Percentiles rank a stretch among this genome's conserved stretches.
These are phyloP conservation scores for Coregonus suidteri DNA, from an alignment of 2,797 vertebrate genomes.

Conservation along the genomic window DNA sequence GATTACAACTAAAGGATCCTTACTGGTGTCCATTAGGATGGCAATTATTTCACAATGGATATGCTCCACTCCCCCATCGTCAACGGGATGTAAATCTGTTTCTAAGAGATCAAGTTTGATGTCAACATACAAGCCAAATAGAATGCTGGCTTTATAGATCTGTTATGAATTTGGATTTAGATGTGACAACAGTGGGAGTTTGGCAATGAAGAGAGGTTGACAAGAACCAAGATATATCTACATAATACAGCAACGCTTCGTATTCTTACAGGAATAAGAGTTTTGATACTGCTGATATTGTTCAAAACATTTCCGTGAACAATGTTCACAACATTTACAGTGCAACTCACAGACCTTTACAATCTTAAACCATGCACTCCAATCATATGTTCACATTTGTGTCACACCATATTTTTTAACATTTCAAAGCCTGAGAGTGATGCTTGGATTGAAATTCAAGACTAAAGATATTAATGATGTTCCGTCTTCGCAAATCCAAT, in stretches of 20 bases:
- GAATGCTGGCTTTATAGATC: neutral
- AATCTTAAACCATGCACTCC: neutral
- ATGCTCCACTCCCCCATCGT: neutral
- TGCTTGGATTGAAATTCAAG: constrained; percentile 24
- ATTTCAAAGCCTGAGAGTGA: constrained; percentile 14
- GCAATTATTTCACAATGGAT: neutral
- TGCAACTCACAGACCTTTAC: neutral
- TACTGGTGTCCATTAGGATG: neutral
- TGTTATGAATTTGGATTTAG: neutral
- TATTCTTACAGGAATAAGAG: neutral
- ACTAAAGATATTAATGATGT: constrained; percentile 28
- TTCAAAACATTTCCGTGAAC: neutral
- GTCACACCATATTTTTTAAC: neutral
- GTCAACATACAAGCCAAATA: neutral
- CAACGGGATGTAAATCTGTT: neutral
- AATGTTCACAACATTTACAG: neutral
- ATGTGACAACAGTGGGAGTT: neutral
- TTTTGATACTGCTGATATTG: neutral
- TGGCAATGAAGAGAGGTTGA: neutral
- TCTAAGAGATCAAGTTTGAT: neutral
- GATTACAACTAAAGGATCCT: neutral
- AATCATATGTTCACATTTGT: constrained; percentile 6
- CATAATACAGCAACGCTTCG: neutral
- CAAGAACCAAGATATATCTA: neutral
- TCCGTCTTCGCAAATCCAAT: constrained; percentile 34